A percentile compares a stretch with the other conserved stretches of the same genome.
phyloP scores from a whole-genome alignment of 2,797 vertebrate species.

The Onychomys leucogaster region DNA sequence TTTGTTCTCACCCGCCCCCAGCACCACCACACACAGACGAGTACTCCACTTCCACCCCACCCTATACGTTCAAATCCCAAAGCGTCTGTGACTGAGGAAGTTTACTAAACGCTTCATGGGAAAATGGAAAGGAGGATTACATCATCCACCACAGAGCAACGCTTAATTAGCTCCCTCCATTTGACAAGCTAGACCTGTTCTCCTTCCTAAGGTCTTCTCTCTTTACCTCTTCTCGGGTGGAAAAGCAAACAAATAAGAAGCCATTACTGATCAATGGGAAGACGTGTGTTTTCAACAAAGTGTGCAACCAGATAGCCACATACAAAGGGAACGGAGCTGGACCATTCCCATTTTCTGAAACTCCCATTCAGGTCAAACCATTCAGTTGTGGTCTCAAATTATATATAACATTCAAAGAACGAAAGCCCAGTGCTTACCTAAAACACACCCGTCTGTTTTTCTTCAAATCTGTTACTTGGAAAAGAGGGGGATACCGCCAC shows the following conservation, averaged over 20 bases:
- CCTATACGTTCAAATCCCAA: background rate
- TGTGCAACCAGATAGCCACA: background rate
- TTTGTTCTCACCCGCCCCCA: background rate
- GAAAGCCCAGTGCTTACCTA: slow-evolving; percentile 27
- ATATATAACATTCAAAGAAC: background rate
- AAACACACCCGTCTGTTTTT: slow-evolving; percentile 33
- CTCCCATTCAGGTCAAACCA: background rate
- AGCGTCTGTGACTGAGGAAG: slow-evolving; percentile 40
- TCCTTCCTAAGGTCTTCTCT: background rate
- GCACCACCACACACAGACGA: background rate
- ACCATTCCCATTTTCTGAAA: background rate
- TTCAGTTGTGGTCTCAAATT: background rate
- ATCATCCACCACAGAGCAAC: background rate
- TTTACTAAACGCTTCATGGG: slow-evolving; percentile 11
- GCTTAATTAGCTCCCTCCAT: slow-evolving; percentile 31
- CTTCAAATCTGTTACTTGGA: background rate
- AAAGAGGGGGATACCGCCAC: background rate
- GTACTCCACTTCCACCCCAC: background rate
- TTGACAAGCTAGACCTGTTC: slow-evolving; percentile 50
- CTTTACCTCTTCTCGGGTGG: background rate
- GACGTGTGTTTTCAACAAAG: background rate
- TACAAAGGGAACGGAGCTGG: background rate
- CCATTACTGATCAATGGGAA: background rate
- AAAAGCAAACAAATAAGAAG: background rate
- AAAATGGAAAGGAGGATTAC: slow-evolving; percentile 45